Evolutionary conservation across 2,113 vertebrate species (phyloP), one percentile per base, ranked within the genome.

Genomic region (Phocoena sinus): DNA sequence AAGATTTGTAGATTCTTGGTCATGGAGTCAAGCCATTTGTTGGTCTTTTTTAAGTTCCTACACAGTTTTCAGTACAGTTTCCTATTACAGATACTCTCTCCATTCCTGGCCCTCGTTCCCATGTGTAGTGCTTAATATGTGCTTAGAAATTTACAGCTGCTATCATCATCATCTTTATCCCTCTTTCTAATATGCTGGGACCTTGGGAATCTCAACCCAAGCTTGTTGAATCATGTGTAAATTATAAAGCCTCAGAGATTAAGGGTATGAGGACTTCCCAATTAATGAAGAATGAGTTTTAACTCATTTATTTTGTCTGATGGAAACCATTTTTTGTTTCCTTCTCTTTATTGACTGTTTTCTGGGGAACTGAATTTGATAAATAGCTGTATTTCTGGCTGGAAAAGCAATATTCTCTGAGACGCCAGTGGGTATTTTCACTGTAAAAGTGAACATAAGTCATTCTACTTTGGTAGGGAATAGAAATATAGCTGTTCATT

Each of bases 201-300:
- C 41, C 14, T 94, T 87, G 60, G 68, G 23, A 92, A 91, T 94
- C 38, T 92, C 21, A 89, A 63, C 36, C 36, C 89, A 87, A 38
- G 8, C 8, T 67, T 94, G 38, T 96, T 81, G 17, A 44, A 71
- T 95, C 20, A 17, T 76, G 6, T 90, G 26, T 83, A 76, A 89
- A 92, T 94, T 80, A 73, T 70, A 94, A 93, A 90, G 87, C 36
- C 63, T 90, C 67, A 71, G 68, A 92, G 58, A 79, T 62, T 50
- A 88, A 93, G 53, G 20, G 20, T 67, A n/a, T 53, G 63, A 95
- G 50, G 26, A 88, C 26, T 68, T 95, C 33, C 23, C 89, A 70
- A 71, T 56, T 71, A 95, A 84, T 88, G 65, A 90, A 96, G n/a
- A 92, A 47, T 87, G 65, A 58, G 28, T 89, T 91, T 85, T 86